Percentiles rank a stretch among this genome's conserved stretches.
Evolutionary conservation across 2,888 invertebrate species (phyloP).

Genomic region (Linnaemya vulpina): DNA sequence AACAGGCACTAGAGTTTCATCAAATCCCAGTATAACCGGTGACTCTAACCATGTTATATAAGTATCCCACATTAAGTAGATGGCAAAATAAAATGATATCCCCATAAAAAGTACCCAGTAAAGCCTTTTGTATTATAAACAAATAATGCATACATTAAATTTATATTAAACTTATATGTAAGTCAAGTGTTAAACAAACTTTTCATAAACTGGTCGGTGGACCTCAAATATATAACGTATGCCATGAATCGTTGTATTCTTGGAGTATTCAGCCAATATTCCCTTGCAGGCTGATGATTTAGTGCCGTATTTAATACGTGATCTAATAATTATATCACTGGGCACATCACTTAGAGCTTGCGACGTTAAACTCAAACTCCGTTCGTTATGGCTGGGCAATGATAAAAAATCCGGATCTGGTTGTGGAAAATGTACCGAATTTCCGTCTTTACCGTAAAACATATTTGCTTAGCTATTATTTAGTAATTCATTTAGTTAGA

Average conservation of each 20-base stretch:
- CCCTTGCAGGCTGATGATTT: conserved; percentile 79
- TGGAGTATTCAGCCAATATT: conserved; percentile 80
- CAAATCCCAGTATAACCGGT: conserved; percentile 81
- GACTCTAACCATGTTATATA: conserved; percentile 80
- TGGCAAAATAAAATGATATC: conserved; percentile 79
- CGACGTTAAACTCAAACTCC: conserved; percentile 77
- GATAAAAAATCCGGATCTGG: conserved; percentile 75
- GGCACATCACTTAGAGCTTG: conserved; percentile 81
- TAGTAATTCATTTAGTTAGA: background rate
- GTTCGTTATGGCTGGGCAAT: conserved; percentile 72
- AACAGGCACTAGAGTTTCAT: conserved; percentile 80
- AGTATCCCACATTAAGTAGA: conserved; percentile 79
- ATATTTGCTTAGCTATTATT: conserved; percentile 20
- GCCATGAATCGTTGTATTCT: conserved; percentile 80
- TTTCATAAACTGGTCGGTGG: conserved; percentile 80
- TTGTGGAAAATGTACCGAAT: conserved; percentile 69
- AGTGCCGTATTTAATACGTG: conserved; percentile 80
- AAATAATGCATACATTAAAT: background rate
- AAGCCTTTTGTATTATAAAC: conserved; percentile 73
- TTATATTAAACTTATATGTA: background rate
- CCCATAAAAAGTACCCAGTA: conserved; percentile 79
- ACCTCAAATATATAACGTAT: conserved; percentile 81
- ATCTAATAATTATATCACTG: conserved; percentile 80
- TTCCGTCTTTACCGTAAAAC: conserved; percentile 57
- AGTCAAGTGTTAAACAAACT: conserved; percentile 73